Evolutionary conservation across 1,140 invertebrate species (phyloP).

Genomic region (Bacillus rossius): DNA sequence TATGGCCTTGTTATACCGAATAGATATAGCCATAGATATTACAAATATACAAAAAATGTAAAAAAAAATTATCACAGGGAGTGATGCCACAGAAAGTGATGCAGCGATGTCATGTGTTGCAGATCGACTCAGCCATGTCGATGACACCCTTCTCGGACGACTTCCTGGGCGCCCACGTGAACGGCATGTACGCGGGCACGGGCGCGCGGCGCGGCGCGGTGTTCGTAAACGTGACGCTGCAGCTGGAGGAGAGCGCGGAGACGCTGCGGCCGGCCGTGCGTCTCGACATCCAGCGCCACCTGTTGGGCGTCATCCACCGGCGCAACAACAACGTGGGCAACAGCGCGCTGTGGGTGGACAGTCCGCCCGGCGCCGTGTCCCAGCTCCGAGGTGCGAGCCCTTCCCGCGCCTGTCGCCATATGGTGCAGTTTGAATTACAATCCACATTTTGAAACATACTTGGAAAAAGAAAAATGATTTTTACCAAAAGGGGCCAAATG

Average conservation of each 20-base stretch:
- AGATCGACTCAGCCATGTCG: slow-evolving; percentile 84
- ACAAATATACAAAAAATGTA: no score
- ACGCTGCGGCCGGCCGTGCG: slow-evolving; percentile 60
- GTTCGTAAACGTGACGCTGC: slow-evolving; percentile 77
- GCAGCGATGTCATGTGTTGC: no score
- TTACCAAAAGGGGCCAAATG: no score
- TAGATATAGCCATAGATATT: no score
- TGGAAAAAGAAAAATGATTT: no score
- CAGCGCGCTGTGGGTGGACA: slow-evolving; percentile 76
- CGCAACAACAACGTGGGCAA: slow-evolving; percentile 81
- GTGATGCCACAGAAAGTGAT: no score
- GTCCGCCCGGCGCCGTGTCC: slow-evolving; percentile 65
- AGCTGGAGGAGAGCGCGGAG: slow-evolving; percentile 64
- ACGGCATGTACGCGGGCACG: slow-evolving; percentile 62
- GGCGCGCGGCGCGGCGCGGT: slow-evolving; percentile 43
- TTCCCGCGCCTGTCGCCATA: no score
- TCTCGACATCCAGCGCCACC: slow-evolving; percentile 71
- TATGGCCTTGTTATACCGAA: no score
- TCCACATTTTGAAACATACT: no score
- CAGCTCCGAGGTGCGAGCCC: slow-evolving; percentile 52
- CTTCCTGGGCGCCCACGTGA: slow-evolving; percentile 73
- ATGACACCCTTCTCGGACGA: slow-evolving; percentile 85
- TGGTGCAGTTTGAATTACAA: no score
- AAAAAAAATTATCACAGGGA: no score
- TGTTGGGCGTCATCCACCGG: slow-evolving; percentile 75